A percentile compares a stretch with the other conserved stretches of the same genome.
Conservation (phyloP, 2,888 invertebrate genomes). For the Desoria tigrina region DNA sequence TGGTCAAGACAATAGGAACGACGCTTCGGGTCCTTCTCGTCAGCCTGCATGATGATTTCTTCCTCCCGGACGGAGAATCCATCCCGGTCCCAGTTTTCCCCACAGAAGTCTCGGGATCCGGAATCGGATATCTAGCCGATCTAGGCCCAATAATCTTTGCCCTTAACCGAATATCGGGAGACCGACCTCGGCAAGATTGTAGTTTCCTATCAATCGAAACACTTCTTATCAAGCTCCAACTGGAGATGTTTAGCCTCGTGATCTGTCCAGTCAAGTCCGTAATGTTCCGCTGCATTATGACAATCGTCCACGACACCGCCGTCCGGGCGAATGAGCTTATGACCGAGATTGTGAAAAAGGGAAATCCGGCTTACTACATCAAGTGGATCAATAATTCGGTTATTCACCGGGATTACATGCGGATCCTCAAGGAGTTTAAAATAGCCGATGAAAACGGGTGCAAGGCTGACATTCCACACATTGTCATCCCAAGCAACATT, state of each 20-base stretch:
- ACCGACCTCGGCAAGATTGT: conserved; percentile 22
- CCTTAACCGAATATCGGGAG: conserved; percentile 35
- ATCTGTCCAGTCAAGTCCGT: conserved; percentile 37
- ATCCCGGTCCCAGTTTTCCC: conserved; percentile 11
- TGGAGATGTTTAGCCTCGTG: conserved; percentile 43
- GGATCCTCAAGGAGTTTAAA: conserved; percentile 37
- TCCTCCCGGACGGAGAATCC: conserved; percentile 17
- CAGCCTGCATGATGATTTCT: conserved; percentile 26
- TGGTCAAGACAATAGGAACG: conserved; percentile 28
- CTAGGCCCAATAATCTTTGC: conserved; percentile 37
- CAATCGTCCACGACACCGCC: conserved; percentile 31
- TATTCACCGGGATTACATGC: conserved; percentile 43
- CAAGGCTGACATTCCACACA: conserved; percentile 18
- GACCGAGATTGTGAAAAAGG: conserved; percentile 19
- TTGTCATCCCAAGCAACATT: background rate
- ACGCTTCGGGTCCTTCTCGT: conserved; percentile 27
- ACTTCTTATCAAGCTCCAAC: conserved; percentile 39
- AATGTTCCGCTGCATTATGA: conserved; percentile 39
- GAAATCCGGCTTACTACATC: conserved; percentile 24
- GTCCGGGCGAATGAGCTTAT: conserved; percentile 20
- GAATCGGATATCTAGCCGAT: conserved; percentile 31
- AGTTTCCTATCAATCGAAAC: conserved; percentile 39
- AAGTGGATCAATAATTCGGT: conserved; percentile 49
- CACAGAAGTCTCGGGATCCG: conserved; percentile 13
- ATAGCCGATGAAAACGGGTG: conserved; percentile 37